Conservation (phyloP, 2,888 invertebrate species). For the Therioaphis trifolii region DNA sequence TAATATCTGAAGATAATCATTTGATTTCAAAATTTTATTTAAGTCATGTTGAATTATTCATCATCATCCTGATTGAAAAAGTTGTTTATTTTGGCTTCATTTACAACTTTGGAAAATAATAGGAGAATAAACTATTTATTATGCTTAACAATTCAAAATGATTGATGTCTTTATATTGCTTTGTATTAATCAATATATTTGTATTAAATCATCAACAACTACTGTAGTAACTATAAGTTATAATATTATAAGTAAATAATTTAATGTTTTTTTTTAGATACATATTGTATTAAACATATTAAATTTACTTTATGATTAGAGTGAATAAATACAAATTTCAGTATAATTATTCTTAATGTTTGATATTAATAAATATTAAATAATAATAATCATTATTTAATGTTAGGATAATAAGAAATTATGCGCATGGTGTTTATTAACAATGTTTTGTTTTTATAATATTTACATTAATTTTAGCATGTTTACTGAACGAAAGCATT, state of each 20-base stretch:
- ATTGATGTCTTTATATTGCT: neutral
- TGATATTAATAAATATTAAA: slow-evolving; percentile 7
- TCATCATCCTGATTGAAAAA: neutral
- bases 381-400: slow-evolving; percentile 23
- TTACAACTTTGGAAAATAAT: neutral
- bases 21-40: neutral
- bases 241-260: no score
- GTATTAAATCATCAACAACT: neutral
- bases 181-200: neutral
- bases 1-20: neutral
- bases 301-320: no score
- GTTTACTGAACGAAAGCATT: slow-evolving; percentile 36
- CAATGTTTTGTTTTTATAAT: slow-evolving; percentile 47
- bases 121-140: neutral
- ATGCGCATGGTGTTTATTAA: slow-evolving; percentile 52
- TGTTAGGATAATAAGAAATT: slow-evolving; percentile 13
- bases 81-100: neutral
- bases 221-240: no score
- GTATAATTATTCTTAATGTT: neutral
- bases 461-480: slow-evolving; percentile 53
- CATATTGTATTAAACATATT: no score
- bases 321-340: no score
- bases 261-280: no score
- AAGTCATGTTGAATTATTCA: neutral
- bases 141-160: neutral